A percentile compares a stretch with the other conserved stretches of the same genome.
Conservation (phyloP, 1,140 invertebrate genomes). For the Musca vetustissima region DNA sequence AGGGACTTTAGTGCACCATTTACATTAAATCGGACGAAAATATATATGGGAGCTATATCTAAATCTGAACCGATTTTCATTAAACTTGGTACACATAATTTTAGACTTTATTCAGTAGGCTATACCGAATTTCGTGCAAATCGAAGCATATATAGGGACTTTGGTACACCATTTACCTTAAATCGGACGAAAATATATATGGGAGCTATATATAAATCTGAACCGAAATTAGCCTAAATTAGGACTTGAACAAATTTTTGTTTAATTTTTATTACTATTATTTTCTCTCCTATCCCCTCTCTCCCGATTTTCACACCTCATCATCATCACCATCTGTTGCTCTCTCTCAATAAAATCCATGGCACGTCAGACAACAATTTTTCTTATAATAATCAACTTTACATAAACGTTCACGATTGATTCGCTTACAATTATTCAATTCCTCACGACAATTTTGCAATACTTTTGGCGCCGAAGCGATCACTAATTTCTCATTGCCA, state of each 20-base stretch:
- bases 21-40: too few relatives aligned
- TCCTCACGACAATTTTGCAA: conserved; percentile 29
- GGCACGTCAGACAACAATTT: conserved; percentile 33
- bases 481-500: conserved; percentile 17
- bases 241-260: not conserved
- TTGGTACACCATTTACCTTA: too few relatives aligned
- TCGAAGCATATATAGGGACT: too few relatives aligned
- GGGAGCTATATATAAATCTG: too few relatives aligned
- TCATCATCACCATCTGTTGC: not conserved
- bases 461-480: conserved; percentile 15
- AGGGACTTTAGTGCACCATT: too few relatives aligned
- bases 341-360: conserved; percentile 21
- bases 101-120: too few relatives aligned
- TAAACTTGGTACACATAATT: too few relatives aligned
- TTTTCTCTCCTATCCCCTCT: not conserved
- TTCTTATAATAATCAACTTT: conserved; percentile 33
- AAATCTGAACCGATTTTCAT: too few relatives aligned
- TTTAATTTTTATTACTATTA: not conserved
- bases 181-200: too few relatives aligned
- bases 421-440: conserved; percentile 32
- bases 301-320: not conserved
- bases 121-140: too few relatives aligned
- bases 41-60: too few relatives aligned
- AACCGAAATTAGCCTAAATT: too few relatives aligned
- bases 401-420: conserved; percentile 31